Evolutionary conservation across 2,113 vertebrate genomes (phyloP), one percentile per base, ranked within the genome.

Genomic region (Hypanus sabinus): DNA sequence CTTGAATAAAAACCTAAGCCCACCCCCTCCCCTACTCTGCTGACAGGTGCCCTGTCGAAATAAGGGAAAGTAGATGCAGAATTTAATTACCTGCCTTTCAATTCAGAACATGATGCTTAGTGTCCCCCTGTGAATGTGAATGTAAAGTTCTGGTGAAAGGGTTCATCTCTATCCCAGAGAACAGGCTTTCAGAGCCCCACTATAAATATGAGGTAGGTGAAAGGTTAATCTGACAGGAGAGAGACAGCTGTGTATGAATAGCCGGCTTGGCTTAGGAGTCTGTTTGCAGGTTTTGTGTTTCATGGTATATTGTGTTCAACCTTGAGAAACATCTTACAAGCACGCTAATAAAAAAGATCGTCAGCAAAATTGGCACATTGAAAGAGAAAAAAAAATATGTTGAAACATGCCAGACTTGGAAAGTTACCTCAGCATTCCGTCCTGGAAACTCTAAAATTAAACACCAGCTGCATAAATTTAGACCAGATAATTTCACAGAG

Each of bases 401-500:
- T 46, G 5, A n/a, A 93, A 30, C 57, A 33, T 93, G n/a, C 65
- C 65, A 70, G 70, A 38, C 65, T 38, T 71, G 4, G 88, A 73
- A 0, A 4, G 36, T 93, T 27, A 75, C 91, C 91, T 75, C 91
- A 93, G 91, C 65, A 27, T 46, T 93, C 70, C 46, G 70, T 55
- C 46, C 68, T 30, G 68, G 68, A 93, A 46, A 55, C 70, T 73
- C 36, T 93, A 93, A 46, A 93, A 73, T 73, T 93, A 93, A 93
- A 75, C 91, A 75, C 70, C 60, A 38, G 70, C 70, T 55, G 38
- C 38, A 75, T 93, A 93, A 75, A 93, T 55, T 73, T 93, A 73
- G 70, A 73, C 38, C 1, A 55, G 36, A 22, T 73, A 46, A 73
- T 75, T 93, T 93, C 70, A 20, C 70, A 55, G 24, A 27, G 70